Evolutionary conservation across 2,888 invertebrate species (phyloP), one percentile per base, ranked within the genome.

Genomic region (Blera fallax): DNA sequence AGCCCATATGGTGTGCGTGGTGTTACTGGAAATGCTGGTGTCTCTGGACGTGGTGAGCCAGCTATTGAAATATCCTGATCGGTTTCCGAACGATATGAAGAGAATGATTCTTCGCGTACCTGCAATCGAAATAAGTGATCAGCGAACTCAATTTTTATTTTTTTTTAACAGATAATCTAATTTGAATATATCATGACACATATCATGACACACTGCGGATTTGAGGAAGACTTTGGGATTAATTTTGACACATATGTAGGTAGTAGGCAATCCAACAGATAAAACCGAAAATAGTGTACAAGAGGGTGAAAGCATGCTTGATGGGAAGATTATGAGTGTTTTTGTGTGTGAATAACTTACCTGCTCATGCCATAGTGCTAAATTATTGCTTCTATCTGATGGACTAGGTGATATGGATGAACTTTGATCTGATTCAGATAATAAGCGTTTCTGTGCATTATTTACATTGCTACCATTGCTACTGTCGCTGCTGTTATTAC

Each of bases 1-100:
- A 88, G 69, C 0, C 88, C 95, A 93, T 96, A 96, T 11, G 97
- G 98, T 6, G 97, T 98, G 89, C 97, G 95, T 77, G 97, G 97
- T 89, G 96, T 96, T 72, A 97, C 97, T 81, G 98, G 98, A 93
- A 98, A 98, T 72, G 97, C 96, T 50, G 98, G 98, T 21, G 98
- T 98, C 91, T 97, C 97, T 27, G 97, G 97, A 81, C 97, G 94
- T 87, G 94, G 94, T 34, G 93, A 93, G 67, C 93, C 93, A 83
- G 93, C 93, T 11, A 93, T 92, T 54, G 95, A 94, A 89, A 94
- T 93, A 82, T 94, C 94, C 18, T 92, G 91, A 87, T 94, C 93
- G 87, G 93, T 93, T 85, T 93, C 93, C 52, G 94, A 94, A 87
- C 95, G 94, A 94, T 95, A 95, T 91, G 95, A 95, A 89, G 94